Evolutionary conservation across 2,888 invertebrate species (phyloP).

Genomic region (Fragum fragum): DNA sequence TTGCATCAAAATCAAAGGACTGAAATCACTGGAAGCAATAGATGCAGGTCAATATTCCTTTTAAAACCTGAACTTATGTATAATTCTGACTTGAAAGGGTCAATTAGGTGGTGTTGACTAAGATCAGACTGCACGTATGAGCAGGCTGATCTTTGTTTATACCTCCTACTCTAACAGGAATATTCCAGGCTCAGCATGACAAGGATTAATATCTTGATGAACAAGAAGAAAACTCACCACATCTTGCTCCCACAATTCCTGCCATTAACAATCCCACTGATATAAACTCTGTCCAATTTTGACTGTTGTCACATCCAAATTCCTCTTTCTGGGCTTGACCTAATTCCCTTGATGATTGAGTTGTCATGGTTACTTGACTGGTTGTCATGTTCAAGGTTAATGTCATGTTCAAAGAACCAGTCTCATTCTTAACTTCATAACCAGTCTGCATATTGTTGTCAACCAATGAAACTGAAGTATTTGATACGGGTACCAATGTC

Average conservation of each 20-base stretch:
- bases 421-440: neutral
- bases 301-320: conserved; percentile 5
- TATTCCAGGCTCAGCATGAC: too few species aligned
- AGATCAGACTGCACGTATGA: too few species aligned
- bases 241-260: conserved; percentile 84
- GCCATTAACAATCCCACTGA: conserved; percentile 82
- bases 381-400: neutral
- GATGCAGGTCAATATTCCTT: too few species aligned
- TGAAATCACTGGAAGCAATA: too few species aligned
- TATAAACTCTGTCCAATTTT: conserved; percentile 52
- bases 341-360: neutral
- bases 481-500: neutral
- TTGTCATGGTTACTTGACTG: conserved; percentile 1
- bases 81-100: too few species aligned
- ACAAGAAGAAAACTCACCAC: too few species aligned
- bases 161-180: too few species aligned
- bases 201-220: too few species aligned
- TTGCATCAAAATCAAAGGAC: too few species aligned
- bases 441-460: neutral
- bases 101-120: too few species aligned
- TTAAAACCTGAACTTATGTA: too few species aligned
- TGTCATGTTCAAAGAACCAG: neutral
- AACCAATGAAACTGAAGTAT: neutral
- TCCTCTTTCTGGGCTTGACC: conserved; percentile 7
- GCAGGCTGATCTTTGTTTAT: too few species aligned